A percentile compares a stretch with the other conserved stretches of the same genome.
phyloP scores from a whole-genome alignment of 2,113 vertebrate genomes.

The Sus scrofa region T2T-Sscrofa CM000826.6:93739501-93740000 shows the following conservation, averaged over 20 bases:
- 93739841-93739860: not conserved
- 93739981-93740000: not conserved
- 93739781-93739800: not conserved
- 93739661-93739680: not conserved
- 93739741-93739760: not conserved
- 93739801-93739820: not conserved
- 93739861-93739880: not conserved
- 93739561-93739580: not conserved
- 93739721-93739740: not conserved
- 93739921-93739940: not conserved
- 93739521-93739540: not conserved
- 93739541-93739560: not conserved
- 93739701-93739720: not conserved
- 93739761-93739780: not conserved
- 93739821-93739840: not conserved
- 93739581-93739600: not conserved
- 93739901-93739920: not conserved
- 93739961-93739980: not conserved
- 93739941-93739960: not conserved
- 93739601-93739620: not conserved
- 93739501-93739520: not conserved
- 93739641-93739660: not conserved
- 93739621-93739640: not conserved
- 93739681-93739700: not conserved
- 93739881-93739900: not conserved